A percentile compares a stretch with the other conserved stretches of the same genome.
Conservation (phyloP, 2,888 invertebrate species). For the Ashinkailepas kermadecensis region DNA sequence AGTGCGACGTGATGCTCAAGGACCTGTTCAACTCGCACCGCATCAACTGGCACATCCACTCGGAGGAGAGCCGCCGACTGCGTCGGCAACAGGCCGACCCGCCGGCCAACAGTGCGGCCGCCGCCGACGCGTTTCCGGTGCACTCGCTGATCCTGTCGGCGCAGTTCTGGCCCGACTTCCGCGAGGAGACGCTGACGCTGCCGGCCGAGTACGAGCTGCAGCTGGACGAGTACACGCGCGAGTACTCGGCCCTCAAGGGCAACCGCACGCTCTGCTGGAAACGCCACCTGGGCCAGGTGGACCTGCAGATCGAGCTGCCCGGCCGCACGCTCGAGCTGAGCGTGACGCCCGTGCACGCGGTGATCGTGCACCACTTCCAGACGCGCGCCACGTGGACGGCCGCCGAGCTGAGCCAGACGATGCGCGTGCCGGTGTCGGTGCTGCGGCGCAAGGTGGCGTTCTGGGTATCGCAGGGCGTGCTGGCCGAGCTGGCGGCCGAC, state of each 20-base stretch:
- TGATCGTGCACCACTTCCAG: constrained; percentile 88
- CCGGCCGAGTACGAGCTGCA: constrained; percentile 71
- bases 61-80: constrained; percentile 32
- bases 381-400: constrained; percentile 54
- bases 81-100: constrained; percentile 27
- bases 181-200: constrained; percentile 78
- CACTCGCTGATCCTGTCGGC: constrained; percentile 90
- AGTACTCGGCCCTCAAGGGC: constrained; percentile 48
- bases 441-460: constrained; percentile 78
- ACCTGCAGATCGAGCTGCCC: constrained; percentile 79
- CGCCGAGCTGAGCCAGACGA: constrained; percentile 64
- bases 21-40: constrained; percentile 93
- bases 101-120: not conserved
- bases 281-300: constrained; percentile 83
- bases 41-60: constrained; percentile 74
- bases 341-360: constrained; percentile 88
- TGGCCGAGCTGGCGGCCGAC: constrained; percentile 67
- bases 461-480: constrained; percentile 67
- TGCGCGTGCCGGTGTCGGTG: constrained; percentile 79
- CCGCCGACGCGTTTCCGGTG: constrained; percentile 50
- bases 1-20: constrained; percentile 97
- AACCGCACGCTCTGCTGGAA: constrained; percentile 92
- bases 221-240: constrained; percentile 76
- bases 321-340: constrained; percentile 68
- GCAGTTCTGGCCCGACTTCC: constrained; percentile 95